phyloP scores from a whole-genome alignment of 2,113 vertebrate genomes.

The Sphyrna mokarran region DNA sequence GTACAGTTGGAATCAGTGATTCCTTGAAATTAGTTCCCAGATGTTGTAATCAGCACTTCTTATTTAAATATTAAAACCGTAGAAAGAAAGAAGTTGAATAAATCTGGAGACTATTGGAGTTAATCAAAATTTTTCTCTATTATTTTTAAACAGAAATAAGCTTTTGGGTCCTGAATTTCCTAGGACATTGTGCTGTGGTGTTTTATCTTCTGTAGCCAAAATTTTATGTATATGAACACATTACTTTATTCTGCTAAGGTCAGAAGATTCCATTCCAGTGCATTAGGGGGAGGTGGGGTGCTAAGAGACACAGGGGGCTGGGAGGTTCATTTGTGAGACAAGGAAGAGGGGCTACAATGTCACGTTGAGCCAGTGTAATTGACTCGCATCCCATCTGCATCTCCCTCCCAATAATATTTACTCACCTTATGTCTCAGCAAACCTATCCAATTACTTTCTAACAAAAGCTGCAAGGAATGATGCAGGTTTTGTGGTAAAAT shows the following conservation, averaged over 20 bases:
- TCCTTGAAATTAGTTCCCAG: constrained; percentile 9
- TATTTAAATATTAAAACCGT: background rate
- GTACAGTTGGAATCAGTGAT: background rate
- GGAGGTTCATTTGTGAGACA: no score
- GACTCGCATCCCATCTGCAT: no score
- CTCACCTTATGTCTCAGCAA: background rate
- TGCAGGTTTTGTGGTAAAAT: background rate
- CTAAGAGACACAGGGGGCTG: no score
- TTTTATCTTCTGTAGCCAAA: background rate
- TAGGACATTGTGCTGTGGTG: background rate
- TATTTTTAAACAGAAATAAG: no score
- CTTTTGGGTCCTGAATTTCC: no score
- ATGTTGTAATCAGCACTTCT: background rate
- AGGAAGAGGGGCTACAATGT: no score
- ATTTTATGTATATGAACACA: background rate
- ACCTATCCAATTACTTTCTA: background rate
- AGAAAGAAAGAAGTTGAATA: background rate
- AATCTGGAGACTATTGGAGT: background rate
- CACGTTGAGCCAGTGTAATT: no score
- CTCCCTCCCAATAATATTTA: no score
- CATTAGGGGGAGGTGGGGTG: no score
- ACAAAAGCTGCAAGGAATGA: background rate
- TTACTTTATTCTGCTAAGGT: background rate
- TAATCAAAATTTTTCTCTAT: background rate
- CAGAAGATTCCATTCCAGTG: no score